Conservation (phyloP, 2,888 invertebrate genomes). For the Anthophora plumipes region DNA sequence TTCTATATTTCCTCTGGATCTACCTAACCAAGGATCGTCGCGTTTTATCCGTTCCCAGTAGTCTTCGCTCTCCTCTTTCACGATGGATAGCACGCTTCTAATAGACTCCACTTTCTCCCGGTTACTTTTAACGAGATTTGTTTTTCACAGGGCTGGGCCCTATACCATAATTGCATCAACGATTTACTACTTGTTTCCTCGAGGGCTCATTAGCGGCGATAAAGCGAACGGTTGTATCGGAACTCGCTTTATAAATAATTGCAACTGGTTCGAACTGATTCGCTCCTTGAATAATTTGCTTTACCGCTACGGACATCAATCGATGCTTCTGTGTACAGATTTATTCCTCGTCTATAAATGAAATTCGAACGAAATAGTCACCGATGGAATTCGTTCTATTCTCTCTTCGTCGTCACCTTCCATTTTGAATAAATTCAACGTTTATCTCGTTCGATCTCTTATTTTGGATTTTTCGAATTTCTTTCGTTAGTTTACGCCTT, state of each 20-base stretch:
- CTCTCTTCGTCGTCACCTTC: too few species aligned
- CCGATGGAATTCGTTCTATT: too few species aligned
- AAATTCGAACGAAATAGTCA: too few species aligned
- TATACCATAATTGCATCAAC: constrained; percentile 43
- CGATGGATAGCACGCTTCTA: constrained; percentile 43
- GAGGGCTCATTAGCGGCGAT: constrained; percentile 57
- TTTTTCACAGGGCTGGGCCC: constrained; percentile 22
- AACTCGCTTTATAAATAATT: constrained; percentile 28
- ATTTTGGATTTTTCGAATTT: too few species aligned
- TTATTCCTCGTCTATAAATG: neutral
- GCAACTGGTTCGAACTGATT: neutral
- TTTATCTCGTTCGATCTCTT: too few species aligned
- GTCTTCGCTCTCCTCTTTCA: constrained; percentile 29
- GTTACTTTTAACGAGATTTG: constrained; percentile 62
- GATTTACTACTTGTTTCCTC: constrained; percentile 50
- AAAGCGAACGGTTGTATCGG: constrained; percentile 6
- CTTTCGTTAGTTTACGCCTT: too few species aligned
- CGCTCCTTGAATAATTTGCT: constrained; percentile 33
- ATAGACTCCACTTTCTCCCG: constrained; percentile 59
- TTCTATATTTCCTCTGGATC: too few species aligned
- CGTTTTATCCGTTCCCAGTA: constrained; percentile 33
- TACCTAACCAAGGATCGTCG: neutral
- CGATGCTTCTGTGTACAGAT: too few species aligned
- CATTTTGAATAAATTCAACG: too few species aligned
- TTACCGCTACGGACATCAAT: neutral